A percentile compares a stretch with the other conserved stretches of the same genome.
phyloP scores from a whole-genome alignment of 2,888 invertebrate genomes.

The Yponomeuta evonymella region DNA sequence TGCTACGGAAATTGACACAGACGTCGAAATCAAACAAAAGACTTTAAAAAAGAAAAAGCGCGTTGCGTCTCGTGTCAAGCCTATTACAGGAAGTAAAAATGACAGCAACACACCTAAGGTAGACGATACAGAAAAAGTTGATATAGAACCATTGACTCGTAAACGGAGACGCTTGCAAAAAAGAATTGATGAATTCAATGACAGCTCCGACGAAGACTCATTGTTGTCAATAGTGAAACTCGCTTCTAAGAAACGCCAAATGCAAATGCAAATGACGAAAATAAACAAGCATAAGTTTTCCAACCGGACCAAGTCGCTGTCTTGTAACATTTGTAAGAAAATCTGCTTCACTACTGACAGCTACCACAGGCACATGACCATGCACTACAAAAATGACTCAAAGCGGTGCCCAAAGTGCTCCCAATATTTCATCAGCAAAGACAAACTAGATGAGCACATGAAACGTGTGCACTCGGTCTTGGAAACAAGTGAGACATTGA shows the following conservation, averaged over 20 bases:
- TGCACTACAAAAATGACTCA: conserved; percentile 39
- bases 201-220: conserved; percentile 47
- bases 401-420: conserved; percentile 56
- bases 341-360: conserved; percentile 62
- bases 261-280: conserved; percentile 19
- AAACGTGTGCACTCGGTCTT: conserved; percentile 43
- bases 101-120: background rate
- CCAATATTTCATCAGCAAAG: conserved; percentile 37
- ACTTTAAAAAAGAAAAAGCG: background rate
- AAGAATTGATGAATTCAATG: conserved; percentile 21
- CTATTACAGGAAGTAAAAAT: background rate
- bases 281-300: conserved; percentile 1
- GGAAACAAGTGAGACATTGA: conserved; percentile 53
- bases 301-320: conserved; percentile 29
- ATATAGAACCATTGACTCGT: conserved; percentile 9
- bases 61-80: no score
- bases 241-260: conserved; percentile 13
- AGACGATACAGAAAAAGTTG: conserved; percentile 17
- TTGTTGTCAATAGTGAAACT: conserved; percentile 28
- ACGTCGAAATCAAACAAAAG: conserved; percentile 24
- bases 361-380: conserved; percentile 52
- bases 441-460: conserved; percentile 41
- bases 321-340: conserved; percentile 49
- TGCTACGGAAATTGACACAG: conserved; percentile 27
- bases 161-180: conserved; percentile 26